These are phyloP conservation scores for Tethya wilhelma DNA, from an alignment of 37 sponge, comb jelly and placozoan genomes.

Conservation along the genomic window DNA sequence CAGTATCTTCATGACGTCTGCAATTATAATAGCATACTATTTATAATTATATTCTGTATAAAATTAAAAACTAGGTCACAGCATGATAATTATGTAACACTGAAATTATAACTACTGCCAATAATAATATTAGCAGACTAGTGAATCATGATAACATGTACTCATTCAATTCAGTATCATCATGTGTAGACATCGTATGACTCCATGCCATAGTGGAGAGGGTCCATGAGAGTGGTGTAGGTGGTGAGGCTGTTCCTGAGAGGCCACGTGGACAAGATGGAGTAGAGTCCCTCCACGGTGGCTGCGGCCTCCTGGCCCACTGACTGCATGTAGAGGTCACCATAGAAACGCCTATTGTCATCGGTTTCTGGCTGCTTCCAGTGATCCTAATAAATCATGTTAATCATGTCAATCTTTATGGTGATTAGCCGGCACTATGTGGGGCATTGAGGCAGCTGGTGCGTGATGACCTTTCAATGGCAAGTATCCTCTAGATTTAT, in stretches of 20 bases:
- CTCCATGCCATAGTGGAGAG: slow-evolving; percentile 9
- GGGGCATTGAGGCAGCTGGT: too few relatives aligned
- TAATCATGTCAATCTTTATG: neutral
- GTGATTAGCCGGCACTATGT: neutral
- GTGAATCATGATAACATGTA: neutral
- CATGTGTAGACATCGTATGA: slow-evolving; percentile 62
- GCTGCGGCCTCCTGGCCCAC: slow-evolving; percentile 53
- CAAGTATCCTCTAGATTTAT: too few relatives aligned
- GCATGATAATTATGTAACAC: too few relatives aligned
- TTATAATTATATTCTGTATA: too few relatives aligned
- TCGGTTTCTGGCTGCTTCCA: slow-evolving; percentile 39
- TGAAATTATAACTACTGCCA: neutral
- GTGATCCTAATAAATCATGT: slow-evolving; percentile 42
- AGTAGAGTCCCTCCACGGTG: slow-evolving; percentile 23
- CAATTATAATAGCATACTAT: too few relatives aligned
- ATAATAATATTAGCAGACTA: neutral
- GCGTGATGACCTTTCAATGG: too few relatives aligned
- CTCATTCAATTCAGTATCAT: neutral
- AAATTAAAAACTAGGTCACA: too few relatives aligned
- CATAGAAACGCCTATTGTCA: slow-evolving; percentile 74
- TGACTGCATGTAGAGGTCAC: slow-evolving; percentile 43
- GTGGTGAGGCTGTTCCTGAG: slow-evolving; percentile 57
- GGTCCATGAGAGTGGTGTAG: slow-evolving; percentile 58
- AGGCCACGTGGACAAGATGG: slow-evolving; percentile 50
- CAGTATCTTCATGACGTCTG: too few relatives aligned